Percentiles rank a stretch among this genome's conserved stretches.
phyloP scores from a whole-genome alignment of 2,888 invertebrate genomes.

The Melieria picta region DNA sequence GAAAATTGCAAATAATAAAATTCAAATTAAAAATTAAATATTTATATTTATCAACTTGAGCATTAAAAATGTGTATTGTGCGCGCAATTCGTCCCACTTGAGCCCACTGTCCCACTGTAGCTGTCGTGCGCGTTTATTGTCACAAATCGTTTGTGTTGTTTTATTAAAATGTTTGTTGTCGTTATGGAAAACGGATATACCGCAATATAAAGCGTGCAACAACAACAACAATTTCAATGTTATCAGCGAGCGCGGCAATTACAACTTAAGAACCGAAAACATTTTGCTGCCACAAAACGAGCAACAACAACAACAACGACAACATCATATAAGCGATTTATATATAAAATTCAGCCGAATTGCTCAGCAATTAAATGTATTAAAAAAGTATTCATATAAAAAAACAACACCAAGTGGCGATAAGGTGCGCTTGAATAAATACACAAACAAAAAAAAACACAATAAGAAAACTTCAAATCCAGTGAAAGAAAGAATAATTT shows the following conservation, averaged over 20 bases:
- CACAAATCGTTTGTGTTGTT: background rate
- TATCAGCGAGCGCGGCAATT: conserved; percentile 5
- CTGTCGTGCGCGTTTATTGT: background rate
- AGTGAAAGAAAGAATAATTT: too few relatives aligned
- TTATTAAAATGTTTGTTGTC: background rate
- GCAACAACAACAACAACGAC: background rate
- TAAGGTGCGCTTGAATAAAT: background rate
- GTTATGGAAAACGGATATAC: conserved; percentile 31
- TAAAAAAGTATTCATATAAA: background rate
- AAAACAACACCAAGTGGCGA: conserved; percentile 11
- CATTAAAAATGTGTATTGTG: too few relatives aligned
- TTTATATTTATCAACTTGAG: background rate
- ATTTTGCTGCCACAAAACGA: too few relatives aligned
- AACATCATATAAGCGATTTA: too few relatives aligned
- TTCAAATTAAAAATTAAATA: too few relatives aligned
- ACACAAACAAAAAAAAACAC: too few relatives aligned
- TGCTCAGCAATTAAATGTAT: too few relatives aligned
- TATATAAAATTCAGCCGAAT: too few relatives aligned
- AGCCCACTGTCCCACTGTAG: conserved; percentile 1
- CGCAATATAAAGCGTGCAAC: conserved; percentile 30
- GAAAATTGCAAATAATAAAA: background rate
- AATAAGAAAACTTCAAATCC: too few relatives aligned
- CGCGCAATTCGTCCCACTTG: background rate
- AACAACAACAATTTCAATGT: conserved; percentile 14
- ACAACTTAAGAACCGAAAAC: background rate